Percentiles rank a stretch among this genome's conserved stretches.
Evolutionary conservation across 2,113 vertebrate species (phyloP).

Genomic region (Chaetodon auriga): DNA sequence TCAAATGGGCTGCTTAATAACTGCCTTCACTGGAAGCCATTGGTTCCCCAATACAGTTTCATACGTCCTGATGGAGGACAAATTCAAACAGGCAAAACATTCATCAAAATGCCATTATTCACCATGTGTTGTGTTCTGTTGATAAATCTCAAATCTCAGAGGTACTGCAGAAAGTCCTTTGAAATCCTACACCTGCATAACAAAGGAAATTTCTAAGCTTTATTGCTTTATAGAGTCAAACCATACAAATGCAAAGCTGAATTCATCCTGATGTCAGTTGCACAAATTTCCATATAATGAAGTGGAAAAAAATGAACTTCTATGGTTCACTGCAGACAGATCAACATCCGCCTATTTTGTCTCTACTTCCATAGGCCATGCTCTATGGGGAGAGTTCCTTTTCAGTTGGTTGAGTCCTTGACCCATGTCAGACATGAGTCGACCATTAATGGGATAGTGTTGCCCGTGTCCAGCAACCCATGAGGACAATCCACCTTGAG

Average conservation of each 20-base stretch:
- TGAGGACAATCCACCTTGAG: conserved; percentile 28
- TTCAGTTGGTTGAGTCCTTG: conserved; percentile 17
- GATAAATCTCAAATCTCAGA: conserved; percentile 3
- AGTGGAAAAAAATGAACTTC: neutral
- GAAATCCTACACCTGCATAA: neutral
- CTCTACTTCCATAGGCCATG: neutral
- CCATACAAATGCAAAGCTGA: conserved; percentile 1
- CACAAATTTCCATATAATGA: neutral
- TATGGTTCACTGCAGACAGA: neutral
- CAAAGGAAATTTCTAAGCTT: conserved; percentile 13
- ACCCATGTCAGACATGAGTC: conserved; percentile 23
- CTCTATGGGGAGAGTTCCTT: conserved; percentile 17
- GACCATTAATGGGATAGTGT: conserved; percentile 37
- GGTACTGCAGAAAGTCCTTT: neutral
- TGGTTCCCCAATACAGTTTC: neutral
- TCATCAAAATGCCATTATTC: conserved; percentile 22
- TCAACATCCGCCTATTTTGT: neutral
- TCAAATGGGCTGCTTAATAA: conserved; percentile 50
- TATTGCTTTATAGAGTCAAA: neutral
- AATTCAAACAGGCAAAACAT: conserved; percentile 34
- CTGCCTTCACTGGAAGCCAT: conserved; percentile 28
- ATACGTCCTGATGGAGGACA: conserved; percentile 26
- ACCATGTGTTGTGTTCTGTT: conserved; percentile 4
- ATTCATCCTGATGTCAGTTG: neutral
- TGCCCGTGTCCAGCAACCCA: conserved; percentile 2